A percentile compares a stretch with the other conserved stretches of the same genome.
Evolutionary conservation across 2,888 invertebrate genomes (phyloP).

Genomic region (Serripes groenlandicus): DNA sequence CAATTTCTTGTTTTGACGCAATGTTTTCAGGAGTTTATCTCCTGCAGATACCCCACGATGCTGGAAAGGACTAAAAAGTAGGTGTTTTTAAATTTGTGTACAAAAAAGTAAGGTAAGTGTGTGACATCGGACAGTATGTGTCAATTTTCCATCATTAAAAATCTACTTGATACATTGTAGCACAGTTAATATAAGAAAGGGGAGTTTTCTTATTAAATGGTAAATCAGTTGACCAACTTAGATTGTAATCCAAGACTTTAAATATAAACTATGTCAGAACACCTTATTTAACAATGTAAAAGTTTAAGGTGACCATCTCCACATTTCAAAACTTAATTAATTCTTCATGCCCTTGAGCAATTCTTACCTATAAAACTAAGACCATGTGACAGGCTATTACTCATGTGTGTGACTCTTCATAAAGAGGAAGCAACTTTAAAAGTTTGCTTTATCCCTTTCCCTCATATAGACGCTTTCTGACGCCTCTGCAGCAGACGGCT

Average conservation of each 20-base stretch:
- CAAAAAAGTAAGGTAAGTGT: not conserved
- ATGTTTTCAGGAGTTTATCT: not conserved
- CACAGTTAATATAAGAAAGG: not conserved
- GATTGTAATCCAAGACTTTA: not conserved
- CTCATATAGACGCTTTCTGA: too few species aligned
- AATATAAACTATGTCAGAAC: conserved; percentile 6
- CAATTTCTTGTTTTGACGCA: not conserved
- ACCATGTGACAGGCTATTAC: conserved; percentile 19
- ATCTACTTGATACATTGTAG: conserved; percentile 3
- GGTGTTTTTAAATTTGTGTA: not conserved
- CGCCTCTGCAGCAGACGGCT: too few species aligned
- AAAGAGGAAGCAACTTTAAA: not conserved
- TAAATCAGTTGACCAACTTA: not conserved
- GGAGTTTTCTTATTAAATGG: not conserved
- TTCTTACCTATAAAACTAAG: conserved; percentile 9
- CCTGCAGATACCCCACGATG: not conserved
- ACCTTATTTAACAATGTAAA: not conserved
- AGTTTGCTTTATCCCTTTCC: too few species aligned
- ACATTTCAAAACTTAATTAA: conserved; percentile 6
- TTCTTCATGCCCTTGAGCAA: conserved; percentile 16
- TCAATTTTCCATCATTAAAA: not conserved
- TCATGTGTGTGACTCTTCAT: conserved; percentile 6
- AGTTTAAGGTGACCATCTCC: conserved; percentile 25
- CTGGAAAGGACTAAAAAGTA: not conserved
- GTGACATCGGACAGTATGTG: not conserved